phyloP scores from a whole-genome alignment of 2,888 invertebrate species.

The Tetragnatha montana region DNA sequence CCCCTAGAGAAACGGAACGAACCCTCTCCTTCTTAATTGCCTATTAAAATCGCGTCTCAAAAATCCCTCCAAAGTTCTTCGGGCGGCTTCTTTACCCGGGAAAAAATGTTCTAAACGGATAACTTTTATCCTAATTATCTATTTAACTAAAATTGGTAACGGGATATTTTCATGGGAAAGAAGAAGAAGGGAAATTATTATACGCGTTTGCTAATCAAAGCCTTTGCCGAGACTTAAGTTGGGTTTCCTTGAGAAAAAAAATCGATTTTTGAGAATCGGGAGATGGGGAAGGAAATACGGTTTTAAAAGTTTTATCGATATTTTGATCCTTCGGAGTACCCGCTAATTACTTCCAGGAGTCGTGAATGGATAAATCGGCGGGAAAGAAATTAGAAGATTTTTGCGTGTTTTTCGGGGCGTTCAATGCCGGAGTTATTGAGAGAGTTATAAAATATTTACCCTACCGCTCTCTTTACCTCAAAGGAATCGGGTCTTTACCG shows the following conservation, averaged over 20 bases:
- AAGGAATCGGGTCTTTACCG: background rate
- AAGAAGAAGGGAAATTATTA: background rate
- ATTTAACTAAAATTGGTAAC: constrained; percentile 42
- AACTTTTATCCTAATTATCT: constrained; percentile 44
- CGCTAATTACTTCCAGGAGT: constrained; percentile 10
- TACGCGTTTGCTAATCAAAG: background rate
- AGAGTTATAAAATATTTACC: background rate
- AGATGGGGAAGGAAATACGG: background rate
- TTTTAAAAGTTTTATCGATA: constrained; percentile 23
- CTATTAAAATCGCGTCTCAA: constrained; percentile 41
- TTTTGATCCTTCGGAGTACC: background rate
- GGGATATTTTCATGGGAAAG: constrained; percentile 2
- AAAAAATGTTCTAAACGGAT: constrained; percentile 18
- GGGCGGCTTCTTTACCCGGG: constrained; percentile 1
- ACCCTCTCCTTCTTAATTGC: constrained; percentile 44
- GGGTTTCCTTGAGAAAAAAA: background rate
- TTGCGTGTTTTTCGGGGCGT: background rate
- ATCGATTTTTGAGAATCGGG: background rate
- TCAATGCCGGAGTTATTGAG: background rate
- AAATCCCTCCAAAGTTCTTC: constrained; percentile 1
- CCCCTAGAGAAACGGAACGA: background rate
- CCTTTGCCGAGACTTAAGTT: too few relatives aligned
- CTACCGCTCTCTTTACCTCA: background rate
- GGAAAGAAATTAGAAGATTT: background rate
- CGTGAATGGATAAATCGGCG: background rate